Conservation (phyloP, 2,113 vertebrate species). For the Phylloscopus whistleri region DNA sequence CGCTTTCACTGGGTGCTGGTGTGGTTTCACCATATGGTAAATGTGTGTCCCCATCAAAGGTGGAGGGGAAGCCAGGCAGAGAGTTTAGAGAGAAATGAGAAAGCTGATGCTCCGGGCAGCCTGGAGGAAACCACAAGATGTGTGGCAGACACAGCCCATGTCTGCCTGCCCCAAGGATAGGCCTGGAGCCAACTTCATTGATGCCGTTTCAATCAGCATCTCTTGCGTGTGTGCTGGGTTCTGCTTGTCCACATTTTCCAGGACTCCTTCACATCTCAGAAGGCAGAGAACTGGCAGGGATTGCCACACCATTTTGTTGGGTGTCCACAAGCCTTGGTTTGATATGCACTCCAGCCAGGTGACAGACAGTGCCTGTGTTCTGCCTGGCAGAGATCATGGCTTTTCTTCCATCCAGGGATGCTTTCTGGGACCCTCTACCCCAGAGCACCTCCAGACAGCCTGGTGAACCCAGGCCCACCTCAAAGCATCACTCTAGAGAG, state of each 20-base stretch:
- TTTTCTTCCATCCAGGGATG: neutral
- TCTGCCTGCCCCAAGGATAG: neutral
- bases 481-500: neutral
- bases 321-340: neutral
- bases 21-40: neutral
- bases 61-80: neutral
- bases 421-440: neutral
- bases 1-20: neutral
- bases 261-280: neutral
- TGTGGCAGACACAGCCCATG: neutral
- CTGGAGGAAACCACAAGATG: accelerated
- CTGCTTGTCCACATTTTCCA: accelerated
- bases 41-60: neutral
- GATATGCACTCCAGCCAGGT: neutral
- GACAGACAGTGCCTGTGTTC: neutral
- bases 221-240: accelerated
- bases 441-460: neutral
- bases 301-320: neutral
- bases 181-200: neutral
- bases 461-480: neutral
- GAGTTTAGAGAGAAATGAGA: neutral
- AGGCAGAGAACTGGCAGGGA: neutral
- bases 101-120: neutral
- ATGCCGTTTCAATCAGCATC: neutral
- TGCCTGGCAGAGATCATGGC: neutral